Conservation (phyloP, 1,140 invertebrate genomes). For the fruit fly (Drosophila melanogaster) region Release_6_plus_ISO1_MT NT_033777.3:29247001-29247500, state of each 20-base stretch:
- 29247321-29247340: constrained; percentile 82
- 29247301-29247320: constrained; percentile 84
- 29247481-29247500: constrained; percentile 88
- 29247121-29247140: constrained; percentile 87
- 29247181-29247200: constrained; percentile 96
- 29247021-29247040: constrained; percentile 92
- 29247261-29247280: constrained; percentile 89
- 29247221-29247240: constrained; percentile 91
- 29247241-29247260: constrained; percentile 93
- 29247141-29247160: constrained; percentile 87
- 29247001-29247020: constrained; percentile 96
- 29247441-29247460: constrained; percentile 86
- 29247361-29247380: constrained; percentile 91
- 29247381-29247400: constrained; percentile 92
- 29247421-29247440: constrained; percentile 90
- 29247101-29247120: constrained; percentile 87
- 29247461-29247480: constrained; percentile 87
- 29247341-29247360: constrained; percentile 90
- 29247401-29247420: constrained; percentile 88
- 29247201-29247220: constrained; percentile 94
- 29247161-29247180: constrained; percentile 89
- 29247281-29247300: constrained; percentile 87
- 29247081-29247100: constrained; percentile 86
- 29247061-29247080: constrained; percentile 87
- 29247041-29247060: constrained; percentile 87